Evolutionary conservation across 2,888 invertebrate genomes (phyloP), one percentile per base, ranked within the genome.

Genomic region (Neoaliturus tenellus): DNA sequence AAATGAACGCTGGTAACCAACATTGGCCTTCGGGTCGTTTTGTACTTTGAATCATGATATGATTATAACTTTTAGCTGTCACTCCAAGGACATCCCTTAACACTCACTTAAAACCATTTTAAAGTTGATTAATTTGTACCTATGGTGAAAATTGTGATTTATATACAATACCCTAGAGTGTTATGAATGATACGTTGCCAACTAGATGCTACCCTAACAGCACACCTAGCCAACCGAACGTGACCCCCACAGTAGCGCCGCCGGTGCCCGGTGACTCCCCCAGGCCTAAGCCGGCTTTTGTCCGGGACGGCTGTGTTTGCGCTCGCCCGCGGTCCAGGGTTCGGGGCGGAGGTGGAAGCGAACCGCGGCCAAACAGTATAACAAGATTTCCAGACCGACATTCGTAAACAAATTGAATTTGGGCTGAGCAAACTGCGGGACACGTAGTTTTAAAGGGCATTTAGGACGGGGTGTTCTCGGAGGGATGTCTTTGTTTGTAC

Each of bases 231-330:
- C 28, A 62, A 62, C 62, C 31, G 20, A 62, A 62, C 62, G 14
- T 14, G 28, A 1, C 31, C 62, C 6, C 25, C 1, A 12, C 62
- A 62, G 62, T 28, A 62, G 10, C 28, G 5, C 23, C 20, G 5
- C 55, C 12, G 3, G 5, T 23, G 44, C 44, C 62, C 62, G 17
- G 62, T 62, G 69, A 75, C 75, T 44, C 75, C 75, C 75, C 44
- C 75, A 44, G 44, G 20, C 41, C 75, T 33, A 78, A 31, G 33
- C 78, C 20, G 20, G n/a, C 55, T 48, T 78, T 78, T 28, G 31
- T 31, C 31, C 33, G n/a, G 8, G 48, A 55, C 78, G 48, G 44
- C 78, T 78, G 78, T 78, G 35, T 78, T 78, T 78, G 48, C 75
- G 48, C 28, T 39, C n/a, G n/a, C n/a, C n/a, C n/a, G n/a, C n/a